Base-by-base conservation (phyloP, 2,888 invertebrate genomes). In the Netelia melanura region DNA sequence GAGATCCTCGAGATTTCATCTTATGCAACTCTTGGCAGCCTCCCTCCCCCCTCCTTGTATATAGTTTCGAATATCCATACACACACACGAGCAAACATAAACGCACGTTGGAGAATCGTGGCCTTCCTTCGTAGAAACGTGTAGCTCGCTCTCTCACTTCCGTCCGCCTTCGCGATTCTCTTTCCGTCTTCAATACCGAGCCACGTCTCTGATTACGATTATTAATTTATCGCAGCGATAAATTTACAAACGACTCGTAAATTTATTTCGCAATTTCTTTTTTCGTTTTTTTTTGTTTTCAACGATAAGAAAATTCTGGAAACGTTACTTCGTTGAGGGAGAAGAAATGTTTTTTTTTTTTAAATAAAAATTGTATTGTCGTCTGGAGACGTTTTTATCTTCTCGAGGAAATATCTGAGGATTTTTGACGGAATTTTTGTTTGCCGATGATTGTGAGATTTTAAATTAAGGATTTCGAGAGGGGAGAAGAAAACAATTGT, bases 171-270 rank as follows among this genome's bases (percentile, higher is more conserved):
- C 30, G 17, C 61, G 21, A 14, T 30, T 81, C 67, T 52, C 48
- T 79, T 30, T 64, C 54, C 44, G 56, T 68, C 77, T 62, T 74
- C 64, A 81, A 78, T 38, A 77, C 1, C 61, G 23, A 14, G 58
- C 14, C 61, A 52, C 21, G 54, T 78, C 74, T 30, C 52, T 54
- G 74, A 74, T 83, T 79, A 56, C 54, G 52, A 74, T 74, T 56
- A 78, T 70, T 86, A 64, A 86, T 81, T 86, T 61, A 74, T 77
- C 21, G 70, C 30, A 30, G n/a, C 23, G 21, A 67, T 70, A 81
- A 84, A 81, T 68, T 64, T 10, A 21, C 43, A 17, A 43, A 11
- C 25, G 70, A 80, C 48, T 65, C 8, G 71, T 76, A 80, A 80
- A 84, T 76, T 58, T 52, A 62, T 62, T 56, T 44, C 3, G 11